phyloP scores from a whole-genome alignment of 2,113 vertebrate species.

The Rhineura floridana region DNA sequence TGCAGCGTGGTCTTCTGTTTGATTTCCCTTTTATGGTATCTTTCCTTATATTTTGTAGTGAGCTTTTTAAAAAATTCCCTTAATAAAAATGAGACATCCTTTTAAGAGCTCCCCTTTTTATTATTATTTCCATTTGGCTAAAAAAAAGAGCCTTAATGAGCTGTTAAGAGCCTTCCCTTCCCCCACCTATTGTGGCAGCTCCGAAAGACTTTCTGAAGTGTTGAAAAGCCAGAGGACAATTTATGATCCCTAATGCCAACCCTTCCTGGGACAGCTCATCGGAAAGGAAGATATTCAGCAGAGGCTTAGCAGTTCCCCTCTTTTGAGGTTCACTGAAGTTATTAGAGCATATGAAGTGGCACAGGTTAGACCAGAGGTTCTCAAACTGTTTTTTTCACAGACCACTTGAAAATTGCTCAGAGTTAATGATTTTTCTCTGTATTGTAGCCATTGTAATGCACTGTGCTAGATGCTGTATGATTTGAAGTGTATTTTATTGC shows the following conservation, averaged over 20 bases:
- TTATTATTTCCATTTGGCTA: constrained; percentile 11
- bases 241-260: constrained; percentile 72
- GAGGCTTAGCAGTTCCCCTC: constrained; percentile 57
- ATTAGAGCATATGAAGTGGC: constrained; percentile 8
- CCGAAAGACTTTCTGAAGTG: constrained; percentile 74
- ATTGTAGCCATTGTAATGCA: too few species aligned
- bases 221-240: constrained; percentile 77
- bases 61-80: constrained; percentile 64
- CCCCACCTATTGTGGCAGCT: constrained; percentile 70
- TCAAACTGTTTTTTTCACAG: too few species aligned
- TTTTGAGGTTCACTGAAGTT: constrained; percentile 51
- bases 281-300: constrained; percentile 63
- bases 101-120: constrained; percentile 70
- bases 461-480: too few species aligned
- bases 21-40: constrained; percentile 76
- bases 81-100: constrained; percentile 78
- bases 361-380: too few species aligned
- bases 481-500: too few species aligned
- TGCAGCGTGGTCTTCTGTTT: background rate
- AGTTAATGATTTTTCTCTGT: too few species aligned
- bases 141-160: constrained; percentile 74
- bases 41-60: constrained; percentile 74
- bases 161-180: constrained; percentile 76
- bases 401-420: too few species aligned
- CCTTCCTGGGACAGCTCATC: constrained; percentile 72